Conservation (phyloP, 2,797 vertebrate species). For the Sebastes elongatus region DNA sequence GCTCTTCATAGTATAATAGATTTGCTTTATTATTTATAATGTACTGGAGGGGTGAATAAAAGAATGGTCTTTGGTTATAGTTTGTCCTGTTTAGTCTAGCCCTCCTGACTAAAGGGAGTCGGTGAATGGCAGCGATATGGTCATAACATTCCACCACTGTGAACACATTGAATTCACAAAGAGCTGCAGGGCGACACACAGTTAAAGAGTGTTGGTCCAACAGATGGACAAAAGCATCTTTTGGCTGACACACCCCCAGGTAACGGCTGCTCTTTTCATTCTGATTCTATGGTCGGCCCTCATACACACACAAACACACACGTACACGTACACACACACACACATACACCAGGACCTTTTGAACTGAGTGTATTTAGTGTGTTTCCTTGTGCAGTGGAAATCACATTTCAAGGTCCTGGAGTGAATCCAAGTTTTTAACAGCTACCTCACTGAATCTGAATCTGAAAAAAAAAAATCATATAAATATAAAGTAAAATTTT, state of each 20-base stretch:
- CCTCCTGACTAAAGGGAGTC: constrained; percentile 33
- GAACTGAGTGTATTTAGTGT: not conserved
- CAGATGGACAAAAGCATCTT: not conserved
- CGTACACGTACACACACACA: not conserved
- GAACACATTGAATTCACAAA: constrained; percentile 60
- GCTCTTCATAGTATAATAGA: not conserved
- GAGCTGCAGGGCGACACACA: not conserved
- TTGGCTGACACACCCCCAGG: constrained; percentile 8
- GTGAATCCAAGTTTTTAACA: not conserved
- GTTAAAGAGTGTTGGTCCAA: constrained; percentile 44
- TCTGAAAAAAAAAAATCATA: not conserved
- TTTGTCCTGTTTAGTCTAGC: not conserved
- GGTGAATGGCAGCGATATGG: constrained; percentile 19
- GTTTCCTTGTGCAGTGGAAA: not conserved
- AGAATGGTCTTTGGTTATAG: not conserved
- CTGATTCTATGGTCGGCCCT: not conserved
- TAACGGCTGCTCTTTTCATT: constrained; percentile 4
- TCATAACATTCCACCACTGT: constrained; percentile 55
- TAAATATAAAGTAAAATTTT: not conserved
- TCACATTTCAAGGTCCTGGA: not conserved
- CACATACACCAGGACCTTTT: not conserved
- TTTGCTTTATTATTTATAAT: not conserved
- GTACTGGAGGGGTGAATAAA: not conserved
- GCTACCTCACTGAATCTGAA: not conserved
- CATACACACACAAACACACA: not conserved